A percentile compares a stretch with the other conserved stretches of the same genome.
These are phyloP conservation scores for Acrobasis repandana DNA, from an alignment of 2,888 invertebrate genomes.

Conservation along the genomic window DNA sequence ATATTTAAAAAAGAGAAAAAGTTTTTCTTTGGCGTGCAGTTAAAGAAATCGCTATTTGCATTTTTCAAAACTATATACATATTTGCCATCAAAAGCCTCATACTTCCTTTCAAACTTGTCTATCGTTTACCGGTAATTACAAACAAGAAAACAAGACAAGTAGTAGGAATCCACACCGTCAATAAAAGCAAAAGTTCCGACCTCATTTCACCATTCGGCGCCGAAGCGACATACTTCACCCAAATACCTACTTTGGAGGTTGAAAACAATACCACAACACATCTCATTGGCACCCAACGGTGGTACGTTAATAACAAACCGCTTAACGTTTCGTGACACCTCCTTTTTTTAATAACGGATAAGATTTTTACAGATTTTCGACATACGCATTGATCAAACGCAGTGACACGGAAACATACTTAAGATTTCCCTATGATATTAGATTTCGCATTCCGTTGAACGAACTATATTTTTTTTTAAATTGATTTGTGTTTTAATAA, in stretches of 20 bases:
- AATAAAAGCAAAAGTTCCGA: slow-evolving; percentile 32
- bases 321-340: slow-evolving; percentile 11
- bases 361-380: background rate
- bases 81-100: background rate
- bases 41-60: background rate
- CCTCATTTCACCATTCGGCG: slow-evolving; percentile 25
- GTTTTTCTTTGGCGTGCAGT: too few relatives aligned
- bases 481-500: background rate
- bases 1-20: too few relatives aligned
- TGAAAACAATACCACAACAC: slow-evolving; percentile 32
- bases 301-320: slow-evolving; percentile 26
- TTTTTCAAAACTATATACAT: background rate
- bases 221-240: slow-evolving; percentile 30
- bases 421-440: slow-evolving; percentile 1
- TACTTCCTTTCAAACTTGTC: background rate
- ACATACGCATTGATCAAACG: background rate
- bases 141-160: slow-evolving; percentile 9
- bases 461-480: background rate
- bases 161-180: slow-evolving; percentile 7
- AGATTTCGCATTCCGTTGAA: slow-evolving; percentile 7
- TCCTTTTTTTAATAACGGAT: slow-evolving; percentile 8
- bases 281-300: slow-evolving; percentile 27
- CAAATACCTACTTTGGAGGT: slow-evolving; percentile 31
- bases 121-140: background rate
- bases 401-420: slow-evolving; percentile 3